Base-by-base conservation (phyloP, 2,113 vertebrate genomes). In the Dendrocopos noguchii region DNA sequence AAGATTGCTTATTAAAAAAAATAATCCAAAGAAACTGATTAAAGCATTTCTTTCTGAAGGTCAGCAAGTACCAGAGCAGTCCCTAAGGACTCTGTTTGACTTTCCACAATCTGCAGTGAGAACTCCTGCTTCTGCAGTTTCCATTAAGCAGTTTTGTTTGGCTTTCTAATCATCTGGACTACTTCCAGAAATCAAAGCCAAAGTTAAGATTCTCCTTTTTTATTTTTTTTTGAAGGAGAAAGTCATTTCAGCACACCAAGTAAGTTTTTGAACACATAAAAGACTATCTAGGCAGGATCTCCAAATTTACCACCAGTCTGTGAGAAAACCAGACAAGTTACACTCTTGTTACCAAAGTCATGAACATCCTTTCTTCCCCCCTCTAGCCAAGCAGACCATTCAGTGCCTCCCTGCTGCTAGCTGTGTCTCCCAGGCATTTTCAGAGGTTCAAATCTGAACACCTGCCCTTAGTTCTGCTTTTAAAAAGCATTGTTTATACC, bases 81-180 rank as follows among this genome's bases (percentile, higher is more conserved):
- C 80, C 88, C 88, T 60, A 78, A 81, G 65, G 90, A n/a, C 70
- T 93, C 90, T 70, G 76, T 95, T 78, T 86, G 76, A 94, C 92
- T 95, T 94, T 86, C 50, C 44, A 91, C 65, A 90, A 15, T 60
- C 82, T 86, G 92, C 88, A 84, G 31, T 53, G 72, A 95, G 76
- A 91, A 93, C 85, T 91, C 72, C 66, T 80, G 76, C 57, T 91
- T 93, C 85, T 93, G 85, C 85, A 94, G 61, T 96, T 93, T 95
- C 88, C 83, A 94, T 95, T 95, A 95, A 88, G 80, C 77, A 86
- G 70, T 78, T 53, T 52, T 94, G 92, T 95, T 95, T 94, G 90
- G 85, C 90, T 93, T 95, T 93, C 90, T 91, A 88, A 95, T 91
- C 83, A 78, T 71, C 88, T 95, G 95, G 93, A 95, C 68, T 81